These are phyloP conservation scores for Phyllotreta cruciferae DNA, from an alignment of 2,888 invertebrate species.

Conservation along the genomic window DNA sequence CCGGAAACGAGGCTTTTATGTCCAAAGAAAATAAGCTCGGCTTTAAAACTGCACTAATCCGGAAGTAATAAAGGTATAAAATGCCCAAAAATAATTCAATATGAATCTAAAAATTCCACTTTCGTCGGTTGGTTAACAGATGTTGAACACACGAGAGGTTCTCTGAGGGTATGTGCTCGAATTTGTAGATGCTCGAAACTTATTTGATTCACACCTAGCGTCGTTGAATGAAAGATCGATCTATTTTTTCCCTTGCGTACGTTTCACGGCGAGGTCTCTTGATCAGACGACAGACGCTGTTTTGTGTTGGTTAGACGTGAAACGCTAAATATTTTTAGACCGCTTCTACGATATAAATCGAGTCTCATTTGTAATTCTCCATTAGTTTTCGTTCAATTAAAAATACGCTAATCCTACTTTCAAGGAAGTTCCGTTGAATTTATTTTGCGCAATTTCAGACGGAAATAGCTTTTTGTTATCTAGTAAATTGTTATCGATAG, in stretches of 20 bases:
- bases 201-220: constrained; percentile 12
- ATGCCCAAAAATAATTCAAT: constrained; percentile 32
- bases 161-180: constrained; percentile 1
- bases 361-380: too few relatives aligned
- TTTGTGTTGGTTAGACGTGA: too few relatives aligned
- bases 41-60: constrained; percentile 39
- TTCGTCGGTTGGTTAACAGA: constrained; percentile 18
- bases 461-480: too few relatives aligned
- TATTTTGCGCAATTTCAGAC: too few relatives aligned
- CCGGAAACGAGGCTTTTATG: constrained; percentile 30
- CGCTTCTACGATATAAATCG: too few relatives aligned
- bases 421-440: too few relatives aligned
- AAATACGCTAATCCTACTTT: too few relatives aligned
- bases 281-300: too few relatives aligned
- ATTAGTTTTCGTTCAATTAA: too few relatives aligned
- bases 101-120: constrained; percentile 19
- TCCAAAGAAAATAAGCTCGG: constrained; percentile 30
- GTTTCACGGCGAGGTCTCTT: too few relatives aligned
- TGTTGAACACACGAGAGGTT: constrained; percentile 16
- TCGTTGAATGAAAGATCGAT: constrained; percentile 6
- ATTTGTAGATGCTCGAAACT: constrained; percentile 12
- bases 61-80: constrained; percentile 45
- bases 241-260: background rate
- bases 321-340: too few relatives aligned
- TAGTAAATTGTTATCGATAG: too few relatives aligned